phyloP scores from a whole-genome alignment of 2,113 vertebrate genomes.

The Camelus bactrianus region DNA sequence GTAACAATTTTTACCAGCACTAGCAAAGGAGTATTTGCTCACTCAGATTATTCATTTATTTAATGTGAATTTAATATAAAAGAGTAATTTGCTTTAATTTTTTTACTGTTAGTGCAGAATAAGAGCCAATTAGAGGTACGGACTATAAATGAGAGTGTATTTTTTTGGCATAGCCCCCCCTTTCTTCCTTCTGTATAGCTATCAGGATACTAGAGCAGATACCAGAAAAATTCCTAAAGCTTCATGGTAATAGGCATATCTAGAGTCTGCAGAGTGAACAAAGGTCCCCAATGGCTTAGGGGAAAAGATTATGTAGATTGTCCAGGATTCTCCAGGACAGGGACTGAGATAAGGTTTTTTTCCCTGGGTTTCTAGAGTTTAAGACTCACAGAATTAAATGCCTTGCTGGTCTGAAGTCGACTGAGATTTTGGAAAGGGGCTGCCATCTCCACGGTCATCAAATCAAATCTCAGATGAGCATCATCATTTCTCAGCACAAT shows the following conservation, averaged over 20 bases:
- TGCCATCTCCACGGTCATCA: not conserved
- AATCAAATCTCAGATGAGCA: not conserved
- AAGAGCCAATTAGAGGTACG: not conserved
- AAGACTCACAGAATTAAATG: not conserved
- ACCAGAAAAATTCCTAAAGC: not conserved
- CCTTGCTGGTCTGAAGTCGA: constrained; percentile 11
- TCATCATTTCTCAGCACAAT: constrained; percentile 10
- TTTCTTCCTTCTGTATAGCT: not conserved
- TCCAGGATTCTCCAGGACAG: not conserved
- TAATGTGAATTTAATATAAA: constrained; percentile 27
- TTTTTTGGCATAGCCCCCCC: not conserved
- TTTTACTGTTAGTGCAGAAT: constrained; percentile 5
- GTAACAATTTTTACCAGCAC: not conserved
- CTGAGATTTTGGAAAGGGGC: not conserved
- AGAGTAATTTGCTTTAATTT: not conserved
- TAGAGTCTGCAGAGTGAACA: not conserved
- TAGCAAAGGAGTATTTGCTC: constrained; percentile 8
- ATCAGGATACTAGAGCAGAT: not conserved
- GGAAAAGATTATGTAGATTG: not conserved
- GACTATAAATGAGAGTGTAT: not conserved
- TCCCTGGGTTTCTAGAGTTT: not conserved
- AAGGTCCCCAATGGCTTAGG: not conserved
- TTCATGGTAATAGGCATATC: not conserved
- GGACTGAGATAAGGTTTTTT: not conserved
- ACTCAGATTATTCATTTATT: not conserved